A percentile compares a stretch with the other conserved stretches of the same genome.
Evolutionary conservation across 2,113 vertebrate genomes (phyloP).

Genomic region (Dasyprocta punctata): DNA sequence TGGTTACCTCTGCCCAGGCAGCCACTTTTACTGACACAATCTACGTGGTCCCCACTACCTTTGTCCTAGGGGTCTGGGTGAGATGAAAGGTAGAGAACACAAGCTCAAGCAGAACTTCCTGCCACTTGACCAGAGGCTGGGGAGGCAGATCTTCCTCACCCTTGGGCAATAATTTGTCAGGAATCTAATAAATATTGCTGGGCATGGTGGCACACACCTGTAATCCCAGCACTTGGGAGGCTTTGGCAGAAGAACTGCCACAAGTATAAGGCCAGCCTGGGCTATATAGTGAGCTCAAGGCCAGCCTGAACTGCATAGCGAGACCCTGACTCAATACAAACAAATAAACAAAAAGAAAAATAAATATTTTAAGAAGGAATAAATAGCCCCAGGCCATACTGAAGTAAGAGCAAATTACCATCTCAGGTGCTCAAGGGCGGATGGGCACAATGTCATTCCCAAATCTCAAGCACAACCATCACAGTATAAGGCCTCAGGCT

Average conservation of each 20-base stretch:
- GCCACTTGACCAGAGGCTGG: not conserved
- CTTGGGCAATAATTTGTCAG: not conserved
- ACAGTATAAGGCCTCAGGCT: too few relatives aligned
- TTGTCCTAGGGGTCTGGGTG: not conserved
- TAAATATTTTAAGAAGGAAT: not conserved
- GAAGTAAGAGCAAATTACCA: not conserved
- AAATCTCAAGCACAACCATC: not conserved
- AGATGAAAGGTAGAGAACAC: not conserved
- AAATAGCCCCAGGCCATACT: not conserved
- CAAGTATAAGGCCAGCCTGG: not conserved
- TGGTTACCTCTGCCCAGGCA: not conserved
- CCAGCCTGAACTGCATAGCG: not conserved
- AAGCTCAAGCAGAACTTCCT: not conserved
- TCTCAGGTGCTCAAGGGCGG: rapidly evolving
- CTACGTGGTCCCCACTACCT: not conserved
- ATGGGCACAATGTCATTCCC: not conserved
- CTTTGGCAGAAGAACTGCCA: not conserved
- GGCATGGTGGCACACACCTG: not conserved
- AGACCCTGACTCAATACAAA: not conserved
- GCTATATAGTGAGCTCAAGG: not conserved
- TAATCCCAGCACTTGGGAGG: not conserved
- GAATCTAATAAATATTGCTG: not conserved
- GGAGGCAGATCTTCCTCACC: not conserved
- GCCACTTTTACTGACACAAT: not conserved
- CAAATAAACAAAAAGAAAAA: not conserved